A percentile compares a stretch with the other conserved stretches of the same genome.
phyloP scores from a whole-genome alignment of 2,797 vertebrate species.

The Okamejei kenojei region DNA sequence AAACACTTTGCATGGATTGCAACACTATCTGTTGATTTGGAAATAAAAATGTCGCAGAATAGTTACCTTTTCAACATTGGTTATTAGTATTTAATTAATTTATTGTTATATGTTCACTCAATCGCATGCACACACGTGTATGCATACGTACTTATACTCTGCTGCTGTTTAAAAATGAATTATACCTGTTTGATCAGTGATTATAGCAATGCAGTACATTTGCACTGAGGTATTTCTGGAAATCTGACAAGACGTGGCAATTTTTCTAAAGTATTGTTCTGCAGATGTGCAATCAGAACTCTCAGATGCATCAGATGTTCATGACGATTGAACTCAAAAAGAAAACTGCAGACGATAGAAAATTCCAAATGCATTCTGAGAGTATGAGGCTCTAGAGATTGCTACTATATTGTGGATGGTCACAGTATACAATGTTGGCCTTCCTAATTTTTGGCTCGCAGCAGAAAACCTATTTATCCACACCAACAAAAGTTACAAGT shows the following conservation, averaged over 20 bases:
- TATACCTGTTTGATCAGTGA: not conserved
- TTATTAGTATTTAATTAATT: not conserved
- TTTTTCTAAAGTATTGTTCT: not conserved
- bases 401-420: not conserved
- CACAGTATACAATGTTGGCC: not conserved
- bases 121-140: too few species aligned
- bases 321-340: not conserved
- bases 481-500: not conserved
- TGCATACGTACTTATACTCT: not conserved
- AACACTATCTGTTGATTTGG: not conserved
- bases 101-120: not conserved
- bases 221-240: not conserved
- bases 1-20: constrained; percentile 25
- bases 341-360: not conserved
- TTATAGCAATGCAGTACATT: not conserved
- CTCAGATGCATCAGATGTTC: not conserved
- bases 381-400: not conserved
- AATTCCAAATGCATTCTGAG: not conserved
- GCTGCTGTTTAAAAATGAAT: not conserved
- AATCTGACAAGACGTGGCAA: not conserved
- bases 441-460: not conserved
- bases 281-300: not conserved
- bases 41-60: not conserved
- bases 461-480: not conserved
- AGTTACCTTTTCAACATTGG: not conserved